A percentile compares a stretch with the other conserved stretches of the same genome.
phyloP scores from a whole-genome alignment of 1,140 invertebrate species.

The Dinothrombium tinctorium region DNA sequence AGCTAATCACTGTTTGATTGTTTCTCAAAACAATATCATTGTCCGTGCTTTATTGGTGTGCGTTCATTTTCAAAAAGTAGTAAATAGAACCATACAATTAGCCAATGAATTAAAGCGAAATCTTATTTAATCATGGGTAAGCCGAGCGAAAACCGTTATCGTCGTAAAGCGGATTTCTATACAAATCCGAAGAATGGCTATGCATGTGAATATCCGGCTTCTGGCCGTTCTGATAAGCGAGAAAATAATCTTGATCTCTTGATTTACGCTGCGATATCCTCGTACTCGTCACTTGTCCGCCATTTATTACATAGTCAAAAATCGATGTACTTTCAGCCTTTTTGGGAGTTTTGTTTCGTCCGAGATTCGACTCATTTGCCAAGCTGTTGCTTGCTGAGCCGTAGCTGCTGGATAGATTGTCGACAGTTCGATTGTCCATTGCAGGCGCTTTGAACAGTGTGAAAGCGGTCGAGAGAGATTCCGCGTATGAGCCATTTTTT shows the following conservation, averaged over 20 bases:
- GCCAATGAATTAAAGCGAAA: no score
- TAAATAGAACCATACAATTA: no score
- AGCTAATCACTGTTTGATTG: no score
- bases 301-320: slow-evolving; percentile 1
- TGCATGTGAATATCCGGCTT: not conserved
- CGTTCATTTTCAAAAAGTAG: no score
- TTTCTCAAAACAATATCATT: no score
- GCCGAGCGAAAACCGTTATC: slow-evolving; percentile 11
- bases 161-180: slow-evolving; percentile 9
- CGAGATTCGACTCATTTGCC: no score
- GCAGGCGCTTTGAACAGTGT: slow-evolving; percentile 9
- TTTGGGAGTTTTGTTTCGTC: not conserved
- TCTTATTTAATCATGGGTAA: slow-evolving; percentile 12
- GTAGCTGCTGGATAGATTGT: slow-evolving; percentile 2
- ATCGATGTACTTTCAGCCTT: not conserved
- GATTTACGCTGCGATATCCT: not conserved
- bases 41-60: no score
- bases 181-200: not conserved
- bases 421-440: not conserved
- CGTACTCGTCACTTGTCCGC: slow-evolving; percentile 1
- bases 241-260: not conserved
- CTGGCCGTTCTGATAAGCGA: not conserved
- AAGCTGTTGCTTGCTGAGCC: slow-evolving; percentile 3
- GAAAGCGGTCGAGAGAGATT: slow-evolving; percentile 14
- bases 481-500: slow-evolving; percentile 12